These are phyloP conservation scores for Crypturellus undulatus DNA, from an alignment of 2,113 vertebrate genomes.

Conservation along the genomic window DNA sequence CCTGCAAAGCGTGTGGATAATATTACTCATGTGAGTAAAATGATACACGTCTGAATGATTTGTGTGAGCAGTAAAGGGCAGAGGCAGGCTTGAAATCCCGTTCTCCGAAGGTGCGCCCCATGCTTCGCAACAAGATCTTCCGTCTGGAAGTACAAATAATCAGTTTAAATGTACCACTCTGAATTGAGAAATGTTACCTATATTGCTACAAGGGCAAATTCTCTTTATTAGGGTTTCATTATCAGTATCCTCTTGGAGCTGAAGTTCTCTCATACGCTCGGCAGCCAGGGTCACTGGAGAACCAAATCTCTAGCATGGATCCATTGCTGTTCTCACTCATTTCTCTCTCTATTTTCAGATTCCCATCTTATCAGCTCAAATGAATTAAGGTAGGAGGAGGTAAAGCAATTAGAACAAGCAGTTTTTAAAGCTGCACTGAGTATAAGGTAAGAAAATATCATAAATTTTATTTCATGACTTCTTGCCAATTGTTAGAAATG, in stretches of 20 bases:
- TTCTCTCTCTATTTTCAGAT: neutral
- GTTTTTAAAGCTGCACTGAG: constrained; percentile 71
- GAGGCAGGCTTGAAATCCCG: neutral
- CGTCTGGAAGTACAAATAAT: neutral
- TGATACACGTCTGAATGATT: neutral
- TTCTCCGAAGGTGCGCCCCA: neutral
- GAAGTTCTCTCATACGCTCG: neutral
- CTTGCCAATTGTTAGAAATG: constrained; percentile 85
- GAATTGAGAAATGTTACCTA: neutral
- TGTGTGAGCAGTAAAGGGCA: neutral
- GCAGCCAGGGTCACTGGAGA: neutral
- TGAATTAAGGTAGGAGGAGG: constrained; percentile 61
- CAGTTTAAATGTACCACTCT: neutral
- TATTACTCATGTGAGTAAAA: neutral
- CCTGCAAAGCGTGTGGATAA: neutral
- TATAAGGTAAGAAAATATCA: constrained; percentile 82
- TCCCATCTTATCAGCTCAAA: neutral
- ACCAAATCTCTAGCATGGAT: neutral
- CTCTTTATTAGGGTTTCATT: neutral
- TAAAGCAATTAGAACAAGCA: constrained; percentile 66
- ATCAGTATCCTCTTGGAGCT: neutral
- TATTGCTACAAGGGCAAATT: neutral
- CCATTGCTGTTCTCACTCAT: neutral
- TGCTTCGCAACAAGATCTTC: neutral
- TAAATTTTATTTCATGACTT: constrained; percentile 82